Evolutionary conservation across 2,888 invertebrate genomes (phyloP), one percentile per base, ranked within the genome.

Genomic region (Hirtodrosophila alboralis): DNA sequence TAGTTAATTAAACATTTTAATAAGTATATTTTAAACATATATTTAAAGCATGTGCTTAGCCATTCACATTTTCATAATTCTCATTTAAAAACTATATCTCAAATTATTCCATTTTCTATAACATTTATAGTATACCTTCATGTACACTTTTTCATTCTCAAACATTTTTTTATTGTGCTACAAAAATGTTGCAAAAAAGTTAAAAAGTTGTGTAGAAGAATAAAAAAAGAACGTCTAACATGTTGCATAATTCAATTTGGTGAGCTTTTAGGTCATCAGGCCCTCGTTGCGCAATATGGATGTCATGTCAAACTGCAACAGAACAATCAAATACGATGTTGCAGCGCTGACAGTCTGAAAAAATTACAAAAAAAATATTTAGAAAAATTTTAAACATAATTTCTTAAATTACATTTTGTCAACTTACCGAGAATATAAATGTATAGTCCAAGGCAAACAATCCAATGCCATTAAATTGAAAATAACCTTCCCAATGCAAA

Each of bases 241-340:
- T 31, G 36, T 16, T 12, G 0, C 28, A 36, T 75, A 60, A 72
- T 69, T 68, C 21, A 44, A 63, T 60, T 64, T 40, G 9, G 13
- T 14, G 18, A 8, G 13, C 10, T 23, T 37, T 75, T 67, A 76
- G 60, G 74, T 62, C 59, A 75, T 61, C 18, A 90, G 77, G 30
- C 90, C 87, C 53, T 88, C 87, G 57, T 63, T 69, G 58, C 84
- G 88, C 51, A 89, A 66, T 43, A 88, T 88, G 10, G 87, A 49
- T 13, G 75, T 87, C 89, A 90, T 90, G 53, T 91, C 91, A 54
- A 91, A 91, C 61, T 91, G 91, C 33, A 91, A 75, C 65, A 91
- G 58, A n/a, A 91, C 91, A 72, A 91, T 90, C 38, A 91, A 69
- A 69, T 91, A 90, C 2, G 91, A 91, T 1, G 91, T 90, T 7